Evolutionary conservation across 2,113 vertebrate genomes (phyloP), one percentile per base, ranked within the genome.

Genomic region (Tupaia chinensis): DNA sequence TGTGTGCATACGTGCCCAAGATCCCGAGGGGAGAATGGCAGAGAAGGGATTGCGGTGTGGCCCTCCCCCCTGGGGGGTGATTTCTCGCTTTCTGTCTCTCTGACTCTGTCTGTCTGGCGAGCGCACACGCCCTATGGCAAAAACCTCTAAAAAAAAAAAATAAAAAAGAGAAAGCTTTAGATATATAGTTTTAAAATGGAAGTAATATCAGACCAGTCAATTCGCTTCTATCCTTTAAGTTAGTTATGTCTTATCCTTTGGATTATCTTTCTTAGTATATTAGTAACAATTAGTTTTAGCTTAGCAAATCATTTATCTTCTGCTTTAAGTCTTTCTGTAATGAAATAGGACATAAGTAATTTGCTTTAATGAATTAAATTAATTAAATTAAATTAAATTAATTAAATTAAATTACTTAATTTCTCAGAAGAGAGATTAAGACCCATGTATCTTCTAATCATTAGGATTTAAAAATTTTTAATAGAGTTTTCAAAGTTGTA

Each of bases 301-400:
- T 97, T 94, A 84, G 44, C 13, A 92, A 87, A 66, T 95, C 10
- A 34, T 66, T 89, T 95, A n/a, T 90, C 29, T 89, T 96, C 68
- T 91, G 22, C n/a, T 15, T 81, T 53, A 86, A 23, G 74, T 87
- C 56, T 89, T 74, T 76, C 25, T 93, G 5, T 94, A 94, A 66
- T 85, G 86, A 78, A 9, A 34, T 77, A 91, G 8, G 54, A 6
- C 13, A 69, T 81, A 88, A 91, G 68, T n/a, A 76, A 92, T 61
- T 70, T n/a, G n/a, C n/a, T n/a, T n/a, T n/a, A n/a, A n/a, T n/a
- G n/a, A n/a, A n/a, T n/a, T n/a, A n/a, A n/a, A n/a, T n/a, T n/a
- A n/a, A n/a, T n/a, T n/a, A n/a, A n/a, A n/a, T n/a, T n/a, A n/a
- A n/a, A n/a, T n/a, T n/a, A n/a, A n/a, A n/a, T n/a, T n/a, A n/a